Percentiles rank a stretch among this genome's conserved stretches.
phyloP scores from a whole-genome alignment of 2,888 invertebrate genomes.

The Fabriciana adippe region DNA sequence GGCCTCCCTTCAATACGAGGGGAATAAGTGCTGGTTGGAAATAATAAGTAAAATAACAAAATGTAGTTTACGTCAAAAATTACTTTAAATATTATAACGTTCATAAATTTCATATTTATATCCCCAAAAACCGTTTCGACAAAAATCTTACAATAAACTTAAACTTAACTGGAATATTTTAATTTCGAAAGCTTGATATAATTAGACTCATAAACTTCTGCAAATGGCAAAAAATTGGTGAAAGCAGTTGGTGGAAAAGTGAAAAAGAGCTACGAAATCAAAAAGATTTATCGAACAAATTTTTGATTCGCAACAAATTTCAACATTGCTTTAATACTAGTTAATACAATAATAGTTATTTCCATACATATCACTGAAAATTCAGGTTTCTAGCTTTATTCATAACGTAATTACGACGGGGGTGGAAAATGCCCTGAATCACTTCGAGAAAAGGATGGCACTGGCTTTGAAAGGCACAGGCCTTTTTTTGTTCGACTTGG shows the following conservation, averaged over 20 bases:
- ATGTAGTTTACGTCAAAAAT: background rate
- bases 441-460: too few species aligned
- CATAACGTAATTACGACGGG: too few species aligned
- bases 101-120: slow-evolving; percentile 42
- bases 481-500: too few species aligned
- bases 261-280: slow-evolving; percentile 7
- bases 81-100: background rate
- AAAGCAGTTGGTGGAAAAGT: background rate
- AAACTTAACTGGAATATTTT: slow-evolving; percentile 54
- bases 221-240: too few species aligned
- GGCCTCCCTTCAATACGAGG: too few species aligned
- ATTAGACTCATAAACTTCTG: background rate
- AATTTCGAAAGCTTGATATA: slow-evolving; percentile 34
- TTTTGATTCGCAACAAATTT: slow-evolving; percentile 12
- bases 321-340: background rate
- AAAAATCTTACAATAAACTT: slow-evolving; percentile 51
- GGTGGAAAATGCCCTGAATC: too few species aligned
- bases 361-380: background rate
- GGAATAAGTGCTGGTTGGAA: too few species aligned
- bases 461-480: too few species aligned
- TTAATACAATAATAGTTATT: background rate
- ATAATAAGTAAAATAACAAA: too few species aligned
- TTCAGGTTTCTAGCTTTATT: background rate
- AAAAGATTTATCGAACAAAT: slow-evolving; percentile 2
- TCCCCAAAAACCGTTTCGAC: slow-evolving; percentile 56